Base-by-base conservation (phyloP, 2,888 invertebrate genomes). In the Anthrax anthrax region DNA sequence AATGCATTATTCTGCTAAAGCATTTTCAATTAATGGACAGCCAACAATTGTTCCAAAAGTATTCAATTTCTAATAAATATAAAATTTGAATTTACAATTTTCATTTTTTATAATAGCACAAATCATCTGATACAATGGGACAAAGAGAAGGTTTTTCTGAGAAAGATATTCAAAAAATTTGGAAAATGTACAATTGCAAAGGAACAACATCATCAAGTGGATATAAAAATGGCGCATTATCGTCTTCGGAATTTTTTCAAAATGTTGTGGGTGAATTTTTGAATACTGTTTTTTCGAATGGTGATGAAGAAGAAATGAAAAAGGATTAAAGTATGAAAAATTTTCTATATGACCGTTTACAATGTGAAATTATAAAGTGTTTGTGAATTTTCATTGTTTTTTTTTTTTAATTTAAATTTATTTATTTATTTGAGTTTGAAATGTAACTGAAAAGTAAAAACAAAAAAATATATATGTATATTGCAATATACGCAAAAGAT, bases 1-100 rank as follows among this genome's bases (percentile, higher is more conserved):
- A 1, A 85, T 87, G 85, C 87, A 87, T 60, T 87, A 87, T 63
- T 85, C 85, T 0, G 73, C 75, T 18, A 78, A 76, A 42, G 85
- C 87, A 4, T 87, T 87, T 66, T 81, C 85, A 3, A 72, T 59
- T 47, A 86, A 87, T 60, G 75, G 77, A 6, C 68, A 72, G 56
- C 76, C 80, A 16, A 87, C 87, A 1, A 83, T 87, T 45, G 70
- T 77, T 34, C 69, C 85, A 1, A 80, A 73, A 75, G 85, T 84
- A 45, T 56, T 58, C 49, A 14, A 5, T n/a, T 9, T 5, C 18
- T 43, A n/a, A n/a, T n/a, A n/a, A n/a, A n/a, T n/a, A n/a, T 16
- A 36, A 36, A 8, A 14, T 27, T n/a, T n/a, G 37, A 14, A 16
- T 18, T 8, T 19, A 37, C 8, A 23, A 4, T 17, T 17, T 39